These are phyloP conservation scores for Heliconius erato DNA, from an alignment of 2,888 invertebrate species.

Conservation along the genomic window DNA sequence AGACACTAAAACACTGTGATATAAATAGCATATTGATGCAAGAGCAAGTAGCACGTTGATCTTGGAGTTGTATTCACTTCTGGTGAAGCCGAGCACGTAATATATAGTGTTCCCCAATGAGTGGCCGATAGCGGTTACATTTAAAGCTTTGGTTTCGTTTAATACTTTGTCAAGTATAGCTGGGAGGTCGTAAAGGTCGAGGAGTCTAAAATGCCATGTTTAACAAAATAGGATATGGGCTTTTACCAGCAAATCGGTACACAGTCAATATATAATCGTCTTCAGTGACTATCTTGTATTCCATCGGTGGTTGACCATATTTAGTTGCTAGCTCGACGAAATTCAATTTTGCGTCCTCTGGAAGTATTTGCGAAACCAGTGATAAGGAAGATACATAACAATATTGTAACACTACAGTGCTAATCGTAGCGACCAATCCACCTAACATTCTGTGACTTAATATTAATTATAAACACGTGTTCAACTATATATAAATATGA, in stretches of 20 bases:
- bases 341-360: slow-evolving; percentile 28
- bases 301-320: slow-evolving; percentile 51
- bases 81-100: slow-evolving; percentile 79
- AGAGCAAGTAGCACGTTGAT: slow-evolving; percentile 80
- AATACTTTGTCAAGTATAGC: slow-evolving; percentile 79
- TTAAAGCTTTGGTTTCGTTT: slow-evolving; percentile 73
- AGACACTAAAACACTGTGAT: slow-evolving; percentile 59
- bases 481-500: not conserved
- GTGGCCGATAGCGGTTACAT: slow-evolving; percentile 88
- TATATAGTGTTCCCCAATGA: slow-evolving; percentile 87
- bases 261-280: slow-evolving; percentile 61
- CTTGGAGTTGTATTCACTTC: slow-evolving; percentile 84
- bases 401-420: not conserved
- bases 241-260: slow-evolving; percentile 55
- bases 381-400: not conserved
- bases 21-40: slow-evolving; percentile 83
- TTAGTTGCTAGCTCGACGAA: slow-evolving; percentile 54
- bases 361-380: not conserved
- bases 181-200: slow-evolving; percentile 87
- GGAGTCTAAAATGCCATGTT: slow-evolving; percentile 58
- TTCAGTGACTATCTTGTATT: slow-evolving; percentile 57
- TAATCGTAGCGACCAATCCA: not conserved
- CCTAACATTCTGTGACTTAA: not conserved
- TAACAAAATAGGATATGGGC: slow-evolving; percentile 54
- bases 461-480: not conserved